A percentile compares a stretch with the other conserved stretches of the same genome.
Conservation (phyloP, 1,140 invertebrate species). For the Ganaspis sp. region DNA sequence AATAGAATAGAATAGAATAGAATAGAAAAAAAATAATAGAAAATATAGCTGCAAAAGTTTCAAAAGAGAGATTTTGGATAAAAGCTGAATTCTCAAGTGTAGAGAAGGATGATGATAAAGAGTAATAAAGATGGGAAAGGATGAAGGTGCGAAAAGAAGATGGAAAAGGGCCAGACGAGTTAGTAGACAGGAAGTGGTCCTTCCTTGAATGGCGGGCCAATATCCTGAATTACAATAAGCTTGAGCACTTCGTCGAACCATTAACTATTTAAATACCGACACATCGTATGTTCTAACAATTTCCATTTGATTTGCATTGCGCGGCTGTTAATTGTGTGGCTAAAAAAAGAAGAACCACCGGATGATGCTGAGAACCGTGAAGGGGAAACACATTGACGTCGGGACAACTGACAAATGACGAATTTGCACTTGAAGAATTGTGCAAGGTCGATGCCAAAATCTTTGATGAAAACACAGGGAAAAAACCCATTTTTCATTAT, state of each 20-base stretch:
- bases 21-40: too few species aligned
- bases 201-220: constrained; percentile 65
- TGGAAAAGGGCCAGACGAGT: constrained; percentile 20
- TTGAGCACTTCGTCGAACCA: constrained; percentile 58
- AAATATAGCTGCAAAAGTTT: too few species aligned
- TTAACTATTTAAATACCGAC: constrained; percentile 60
- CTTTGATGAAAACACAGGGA: not conserved
- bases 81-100: not conserved
- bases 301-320: constrained; percentile 21
- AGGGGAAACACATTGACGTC: not conserved
- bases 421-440: not conserved
- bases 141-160: constrained; percentile 36
- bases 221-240: constrained; percentile 73
- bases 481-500: too few species aligned
- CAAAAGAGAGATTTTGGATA: not conserved
- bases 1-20: too few species aligned
- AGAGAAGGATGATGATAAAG: not conserved
- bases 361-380: not conserved
- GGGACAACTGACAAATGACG: not conserved
- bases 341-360: not conserved
- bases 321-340: not conserved
- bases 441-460: not conserved
- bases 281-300: not conserved
- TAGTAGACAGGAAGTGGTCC: constrained; percentile 66
- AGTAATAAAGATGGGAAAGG: constrained; percentile 33